A percentile compares a stretch with the other conserved stretches of the same genome.
These are phyloP conservation scores for Escarpia spicata DNA, from an alignment of 2,888 invertebrate genomes.

Conservation along the genomic window DNA sequence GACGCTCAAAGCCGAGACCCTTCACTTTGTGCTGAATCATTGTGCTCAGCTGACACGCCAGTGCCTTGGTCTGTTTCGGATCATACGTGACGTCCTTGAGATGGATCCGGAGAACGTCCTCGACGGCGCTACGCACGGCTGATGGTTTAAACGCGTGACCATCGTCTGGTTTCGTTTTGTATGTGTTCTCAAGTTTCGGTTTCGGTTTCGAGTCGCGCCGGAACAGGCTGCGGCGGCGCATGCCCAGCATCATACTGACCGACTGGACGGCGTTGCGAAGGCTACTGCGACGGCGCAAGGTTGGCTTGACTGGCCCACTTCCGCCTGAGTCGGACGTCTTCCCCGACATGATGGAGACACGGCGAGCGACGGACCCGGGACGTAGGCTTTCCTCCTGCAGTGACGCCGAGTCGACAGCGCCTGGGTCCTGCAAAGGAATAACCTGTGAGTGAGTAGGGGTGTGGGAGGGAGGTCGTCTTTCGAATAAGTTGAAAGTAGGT, in stretches of 20 bases:
- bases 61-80: conserved; percentile 44
- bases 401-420: not conserved
- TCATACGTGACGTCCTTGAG: conserved; percentile 48
- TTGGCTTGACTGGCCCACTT: not conserved
- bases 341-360: not conserved
- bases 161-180: conserved; percentile 26
- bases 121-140: conserved; percentile 44
- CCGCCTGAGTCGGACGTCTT: not conserved
- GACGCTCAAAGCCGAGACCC: conserved; percentile 48
- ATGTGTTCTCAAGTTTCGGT: conserved; percentile 23
- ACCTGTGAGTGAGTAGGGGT: not conserved
- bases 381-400: not conserved
- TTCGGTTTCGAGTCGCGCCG: conserved; percentile 24
- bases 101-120: conserved; percentile 43
- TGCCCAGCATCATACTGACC: conserved; percentile 22
- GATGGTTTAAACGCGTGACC: conserved; percentile 44
- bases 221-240: conserved; percentile 19
- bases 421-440: not conserved
- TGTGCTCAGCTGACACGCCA: conserved; percentile 48
- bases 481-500: no score
- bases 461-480: no score
- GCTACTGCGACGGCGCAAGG: conserved; percentile 20
- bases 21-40: conserved; percentile 48
- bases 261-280: conserved; percentile 21
- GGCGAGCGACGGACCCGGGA: not conserved